These are phyloP conservation scores for Pelobates cultripes DNA, from an alignment of 2,797 vertebrate species.

Conservation along the genomic window DNA sequence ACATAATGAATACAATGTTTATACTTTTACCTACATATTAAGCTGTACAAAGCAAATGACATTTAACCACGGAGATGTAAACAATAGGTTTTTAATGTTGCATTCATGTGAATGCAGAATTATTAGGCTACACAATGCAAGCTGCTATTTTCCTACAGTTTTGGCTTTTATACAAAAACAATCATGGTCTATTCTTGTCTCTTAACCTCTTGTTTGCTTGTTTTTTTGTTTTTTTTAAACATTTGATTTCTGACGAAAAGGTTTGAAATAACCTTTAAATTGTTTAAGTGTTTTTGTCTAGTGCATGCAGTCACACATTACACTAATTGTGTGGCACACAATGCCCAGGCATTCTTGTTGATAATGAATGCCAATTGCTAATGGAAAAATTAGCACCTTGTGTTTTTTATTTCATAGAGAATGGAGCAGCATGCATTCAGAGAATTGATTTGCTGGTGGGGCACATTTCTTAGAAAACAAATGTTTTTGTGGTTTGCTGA, in stretches of 20 bases:
- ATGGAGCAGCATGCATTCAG: neutral
- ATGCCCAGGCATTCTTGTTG: too few relatives aligned
- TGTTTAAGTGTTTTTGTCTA: neutral
- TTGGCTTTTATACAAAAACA: constrained; percentile 25
- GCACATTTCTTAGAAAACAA: constrained; percentile 31
- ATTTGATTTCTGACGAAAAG: neutral
- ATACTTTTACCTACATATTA: constrained; percentile 4
- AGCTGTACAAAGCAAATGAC: constrained; percentile 31
- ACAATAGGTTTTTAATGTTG: constrained; percentile 32
- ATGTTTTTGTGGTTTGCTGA: constrained; percentile 34
- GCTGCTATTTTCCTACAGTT: constrained; percentile 31
- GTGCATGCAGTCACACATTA: too few relatives aligned
- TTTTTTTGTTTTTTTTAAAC: constrained; percentile 16
- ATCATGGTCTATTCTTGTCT: constrained; percentile 27
- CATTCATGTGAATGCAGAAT: constrained; percentile 22
- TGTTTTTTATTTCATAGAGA: neutral
- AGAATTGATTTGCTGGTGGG: constrained; percentile 8
- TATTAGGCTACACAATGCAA: constrained; percentile 34
- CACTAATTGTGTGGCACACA: too few relatives aligned
- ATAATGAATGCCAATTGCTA: too few relatives aligned
- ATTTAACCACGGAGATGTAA: constrained; percentile 29
- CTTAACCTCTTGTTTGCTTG: constrained; percentile 11
- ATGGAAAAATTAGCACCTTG: neutral
- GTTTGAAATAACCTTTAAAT: neutral
- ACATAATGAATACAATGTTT: neutral